Base-by-base conservation (phyloP, 2,888 invertebrate species). In the Ophion ventricosus region DNA sequence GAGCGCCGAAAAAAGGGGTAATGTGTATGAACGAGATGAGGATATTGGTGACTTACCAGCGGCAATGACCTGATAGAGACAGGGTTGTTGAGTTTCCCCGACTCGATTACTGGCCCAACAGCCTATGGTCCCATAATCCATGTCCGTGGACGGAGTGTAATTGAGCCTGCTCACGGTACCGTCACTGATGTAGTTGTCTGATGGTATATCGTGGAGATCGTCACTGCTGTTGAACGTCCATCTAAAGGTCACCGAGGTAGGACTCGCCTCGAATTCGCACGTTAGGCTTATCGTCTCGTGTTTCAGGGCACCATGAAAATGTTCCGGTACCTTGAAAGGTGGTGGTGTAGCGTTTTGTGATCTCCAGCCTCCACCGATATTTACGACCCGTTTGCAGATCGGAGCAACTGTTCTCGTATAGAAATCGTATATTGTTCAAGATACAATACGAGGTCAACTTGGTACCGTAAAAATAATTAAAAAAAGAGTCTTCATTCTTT, bases 161-260 rank as follows among this genome's bases (percentile, higher is more conserved):
- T 97, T 97, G 83, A 98, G 94, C 59, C 96, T 95, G 83, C 96
- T 97, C 11, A 95, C 95, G 84, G 96, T 95, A 1, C 96, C 96
- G 84, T 96, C 94, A 88, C 93, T 94, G 67, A 94, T 94, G 88
- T 94, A 94, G 88, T 95, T 95, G 75, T 96, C 95, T 84, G 94
- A 92, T 80, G 97, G 96, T 90, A 97, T 95, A 93, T 97, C 96
- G 78, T 95, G 96, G 93, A 97, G 96, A 91, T 97, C 97, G 26
- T 97, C 97, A 86, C 97, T 97, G 93, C 96, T 88, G 94, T 98
- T 98, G 95, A 98, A 98, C 87, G 97, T 97, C 98, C 98, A 98
- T 91, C 97, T 97, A 94, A 98, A 98, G 91, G 96, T 95, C 88
- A 97, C 96, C 78, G 96, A 95, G 20, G 97, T 96, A 7, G 98